Evolutionary conservation across 2,888 invertebrate genomes (phyloP), one percentile per base, ranked within the genome.

Genomic region (Aleiodes testaceus): DNA sequence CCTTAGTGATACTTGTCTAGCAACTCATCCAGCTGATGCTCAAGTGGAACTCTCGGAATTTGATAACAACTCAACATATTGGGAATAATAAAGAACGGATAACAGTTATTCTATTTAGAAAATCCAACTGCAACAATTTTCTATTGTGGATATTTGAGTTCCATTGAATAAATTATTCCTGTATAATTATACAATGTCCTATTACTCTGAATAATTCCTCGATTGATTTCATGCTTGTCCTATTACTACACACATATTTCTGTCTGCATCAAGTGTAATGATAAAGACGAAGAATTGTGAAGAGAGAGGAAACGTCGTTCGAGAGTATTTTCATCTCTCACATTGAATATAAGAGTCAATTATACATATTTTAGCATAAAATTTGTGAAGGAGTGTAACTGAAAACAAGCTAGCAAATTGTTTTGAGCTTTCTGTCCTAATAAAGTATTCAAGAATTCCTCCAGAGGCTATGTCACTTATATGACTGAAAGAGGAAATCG

Each of bases 311-410:
- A 18, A 72, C 50, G 36, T 9, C 2, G 11, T 47, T 68, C 53
- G 14, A 47, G 65, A 63, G 64, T 65, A 66, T 75, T 64, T 65
- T 66, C 42, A 49, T 49, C 14, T 64, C 63, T 36, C 30, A 18
- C 45, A 70, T 74, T 59, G 69, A 72, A 72, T 74, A 69, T 75
- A 59, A 74, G 76, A 74, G 82, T 82, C 82, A 82, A 82, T 82
- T 81, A 82, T 77, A 79, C 69, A 61, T 52, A 70, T 53, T 61
- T 47, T 45, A 72, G 61, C 61, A 14, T 53, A 69, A 50, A 42
- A 59, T 52, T 30, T 66, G 49, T 61, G 52, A 63, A 26, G 52
- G 30, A 22, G 45, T 52, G 45, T 55, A 42, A 44, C 44, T 44
- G 47, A 11, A 18, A 49, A 36, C 26, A 12, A 36, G 55, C 55